Percentiles rank a stretch among this genome's conserved stretches.
Evolutionary conservation across 2,113 vertebrate genomes (phyloP).

Genomic region (Pelobates fuscus): DNA sequence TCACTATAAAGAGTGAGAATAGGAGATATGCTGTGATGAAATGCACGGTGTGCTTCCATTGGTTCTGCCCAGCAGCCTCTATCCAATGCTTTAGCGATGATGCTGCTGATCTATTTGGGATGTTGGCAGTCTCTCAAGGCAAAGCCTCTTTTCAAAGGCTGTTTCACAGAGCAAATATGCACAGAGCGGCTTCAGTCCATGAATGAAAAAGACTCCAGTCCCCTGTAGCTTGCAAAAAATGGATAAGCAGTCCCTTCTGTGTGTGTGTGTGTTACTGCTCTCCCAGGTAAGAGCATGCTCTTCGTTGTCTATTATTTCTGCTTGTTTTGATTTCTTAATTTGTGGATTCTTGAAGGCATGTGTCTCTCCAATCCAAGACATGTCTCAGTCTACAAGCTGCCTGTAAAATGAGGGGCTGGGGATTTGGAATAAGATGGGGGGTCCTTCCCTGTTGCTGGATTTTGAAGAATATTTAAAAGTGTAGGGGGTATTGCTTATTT

Average conservation of each 20-base stretch:
- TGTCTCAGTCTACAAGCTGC: background rate
- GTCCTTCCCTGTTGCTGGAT: background rate
- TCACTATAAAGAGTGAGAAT: slow-evolving; percentile 70
- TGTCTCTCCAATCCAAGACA: background rate
- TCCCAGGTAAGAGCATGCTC: slow-evolving; percentile 85
- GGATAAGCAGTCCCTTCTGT: slow-evolving; percentile 83
- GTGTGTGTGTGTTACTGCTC: slow-evolving; percentile 79
- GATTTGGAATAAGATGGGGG: background rate
- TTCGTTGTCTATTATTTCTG: background rate
- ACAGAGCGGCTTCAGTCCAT: slow-evolving; percentile 84
- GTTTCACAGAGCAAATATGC: slow-evolving; percentile 97
- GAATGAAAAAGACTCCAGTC: slow-evolving; percentile 83
- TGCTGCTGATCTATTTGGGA: slow-evolving; percentile 95
- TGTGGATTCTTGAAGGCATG: slow-evolving; percentile 1
- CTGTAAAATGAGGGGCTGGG: background rate
- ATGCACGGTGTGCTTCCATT: slow-evolving; percentile 92
- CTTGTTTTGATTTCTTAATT: slow-evolving; percentile 45
- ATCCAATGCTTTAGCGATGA: slow-evolving; percentile 90
- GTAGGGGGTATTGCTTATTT: background rate
- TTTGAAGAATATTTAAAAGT: slow-evolving; percentile 3
- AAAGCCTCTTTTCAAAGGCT: slow-evolving; percentile 83
- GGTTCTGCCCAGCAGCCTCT: slow-evolving; percentile 89
- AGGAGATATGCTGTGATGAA: slow-evolving; percentile 77
- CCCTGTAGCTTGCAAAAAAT: slow-evolving; percentile 86
- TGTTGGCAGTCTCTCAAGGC: slow-evolving; percentile 90